A percentile compares a stretch with the other conserved stretches of the same genome.
These are phyloP conservation scores for Morinoia aosen DNA, from an alignment of 2,888 invertebrate species.

Conservation along the genomic window DNA sequence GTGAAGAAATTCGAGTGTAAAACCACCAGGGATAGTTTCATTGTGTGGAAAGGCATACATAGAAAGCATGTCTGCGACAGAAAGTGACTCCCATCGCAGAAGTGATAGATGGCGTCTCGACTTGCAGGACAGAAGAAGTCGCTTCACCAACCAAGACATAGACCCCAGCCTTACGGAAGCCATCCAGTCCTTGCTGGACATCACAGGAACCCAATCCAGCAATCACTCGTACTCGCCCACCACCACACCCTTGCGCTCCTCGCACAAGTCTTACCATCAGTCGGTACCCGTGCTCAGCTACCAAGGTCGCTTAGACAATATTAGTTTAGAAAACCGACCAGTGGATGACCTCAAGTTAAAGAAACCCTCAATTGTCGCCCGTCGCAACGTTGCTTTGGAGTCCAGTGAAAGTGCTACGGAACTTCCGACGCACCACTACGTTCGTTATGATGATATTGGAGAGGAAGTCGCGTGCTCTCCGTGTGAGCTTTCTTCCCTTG, in stretches of 20 bases:
- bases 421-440: slow-evolving; percentile 2
- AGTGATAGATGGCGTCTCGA: not conserved
- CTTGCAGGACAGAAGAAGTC: not conserved
- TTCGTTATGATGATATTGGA: not conserved
- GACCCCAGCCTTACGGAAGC: not conserved
- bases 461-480: not conserved
- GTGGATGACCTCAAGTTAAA: not conserved
- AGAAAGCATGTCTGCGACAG: not conserved
- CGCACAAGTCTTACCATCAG: not conserved
- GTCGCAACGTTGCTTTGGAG: not conserved
- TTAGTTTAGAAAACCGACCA: not conserved
- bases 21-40: not conserved
- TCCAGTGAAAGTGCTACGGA: not conserved
- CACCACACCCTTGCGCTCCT: not conserved
- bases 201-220: not conserved
- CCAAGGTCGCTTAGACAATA: not conserved
- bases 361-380: not conserved
- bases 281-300: not conserved
- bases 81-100: not conserved
- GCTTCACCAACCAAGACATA: not conserved
- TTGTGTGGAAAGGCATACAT: not conserved
- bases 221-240: not conserved
- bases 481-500: not conserved
- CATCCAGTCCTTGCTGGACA: not conserved
- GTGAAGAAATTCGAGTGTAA: not conserved